A percentile compares a stretch with the other conserved stretches of the same genome.
phyloP scores from a whole-genome alignment of 2,113 vertebrate species.

The Edolisoma coerulescens region DNA sequence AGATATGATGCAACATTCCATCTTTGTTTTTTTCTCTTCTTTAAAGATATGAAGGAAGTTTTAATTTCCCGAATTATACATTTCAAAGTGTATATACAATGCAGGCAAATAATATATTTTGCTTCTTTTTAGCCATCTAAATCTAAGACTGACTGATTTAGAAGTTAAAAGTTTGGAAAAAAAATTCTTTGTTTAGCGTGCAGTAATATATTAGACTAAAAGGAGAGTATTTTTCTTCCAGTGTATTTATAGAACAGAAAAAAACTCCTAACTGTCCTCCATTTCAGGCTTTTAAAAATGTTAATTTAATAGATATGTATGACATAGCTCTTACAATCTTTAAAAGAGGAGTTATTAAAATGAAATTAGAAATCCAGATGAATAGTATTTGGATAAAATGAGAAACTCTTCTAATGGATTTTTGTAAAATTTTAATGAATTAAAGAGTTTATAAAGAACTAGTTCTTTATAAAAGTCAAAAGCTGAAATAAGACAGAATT shows the following conservation, averaged over 20 bases:
- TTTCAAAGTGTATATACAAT: neutral
- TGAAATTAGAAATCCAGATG: constrained; percentile 24
- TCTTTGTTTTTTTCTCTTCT: neutral
- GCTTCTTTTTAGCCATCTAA: neutral
- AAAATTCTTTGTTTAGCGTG: neutral
- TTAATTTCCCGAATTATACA: neutral
- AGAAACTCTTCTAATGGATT: neutral
- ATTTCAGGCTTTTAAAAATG: neutral
- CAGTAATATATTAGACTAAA: neutral
- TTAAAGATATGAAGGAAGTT: neutral
- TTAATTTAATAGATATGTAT: neutral
- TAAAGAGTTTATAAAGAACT: neutral
- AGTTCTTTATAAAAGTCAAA: neutral
- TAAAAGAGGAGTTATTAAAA: constrained; percentile 16
- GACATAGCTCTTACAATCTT: neutral
- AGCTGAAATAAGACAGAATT: neutral
- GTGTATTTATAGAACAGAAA: neutral
- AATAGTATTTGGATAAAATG: constrained; percentile 3
- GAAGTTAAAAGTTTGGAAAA: neutral
- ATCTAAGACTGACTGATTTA: neutral
- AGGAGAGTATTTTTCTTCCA: constrained; percentile 2
- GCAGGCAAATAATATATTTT: neutral
- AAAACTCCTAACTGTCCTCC: neutral
- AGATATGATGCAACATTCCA: neutral
- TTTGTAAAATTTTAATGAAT: constrained; percentile 28